Percentiles rank a stretch among this genome's conserved stretches.
These are phyloP conservation scores for Asteroscopus sphinx DNA, from an alignment of 2,888 invertebrate genomes.

Conservation along the genomic window DNA sequence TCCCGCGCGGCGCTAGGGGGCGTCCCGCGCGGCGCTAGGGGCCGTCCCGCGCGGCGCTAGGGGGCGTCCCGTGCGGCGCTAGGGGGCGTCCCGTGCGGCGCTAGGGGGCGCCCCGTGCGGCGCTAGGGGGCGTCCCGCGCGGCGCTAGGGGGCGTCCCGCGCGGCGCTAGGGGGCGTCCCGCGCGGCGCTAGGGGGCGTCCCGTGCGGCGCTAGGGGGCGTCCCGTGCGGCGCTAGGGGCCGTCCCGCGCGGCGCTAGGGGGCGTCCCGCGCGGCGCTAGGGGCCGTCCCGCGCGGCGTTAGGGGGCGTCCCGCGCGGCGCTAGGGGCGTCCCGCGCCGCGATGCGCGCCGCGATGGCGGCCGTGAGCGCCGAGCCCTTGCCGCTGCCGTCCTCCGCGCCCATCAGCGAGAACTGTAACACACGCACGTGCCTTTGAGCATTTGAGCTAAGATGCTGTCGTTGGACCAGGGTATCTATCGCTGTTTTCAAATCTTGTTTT, in stretches of 20 bases:
- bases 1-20: not conserved
- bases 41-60: not conserved
- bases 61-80: too few species aligned
- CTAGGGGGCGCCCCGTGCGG: too few species aligned
- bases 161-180: too few species aligned
- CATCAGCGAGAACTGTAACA: slow-evolving; percentile 91
- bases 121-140: too few species aligned
- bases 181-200: not conserved
- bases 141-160: not conserved
- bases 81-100: not conserved
- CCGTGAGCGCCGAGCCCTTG: slow-evolving; percentile 94
- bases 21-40: too few species aligned
- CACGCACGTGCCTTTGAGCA: not conserved
- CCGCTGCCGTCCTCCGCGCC: slow-evolving; percentile 95
- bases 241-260: not conserved
- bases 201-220: too few species aligned
- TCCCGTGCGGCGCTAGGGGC: not conserved
- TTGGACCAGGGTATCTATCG: too few species aligned
- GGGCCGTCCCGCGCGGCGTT: not conserved
- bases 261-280: too few species aligned
- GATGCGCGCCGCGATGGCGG: slow-evolving; percentile 92
- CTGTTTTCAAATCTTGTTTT: too few species aligned
- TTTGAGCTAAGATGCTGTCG: too few species aligned
- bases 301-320: not conserved
- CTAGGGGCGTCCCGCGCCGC: slow-evolving; percentile 70